Conservation (phyloP, 2,113 vertebrate genomes). For the Toxostoma redivivum region DNA sequence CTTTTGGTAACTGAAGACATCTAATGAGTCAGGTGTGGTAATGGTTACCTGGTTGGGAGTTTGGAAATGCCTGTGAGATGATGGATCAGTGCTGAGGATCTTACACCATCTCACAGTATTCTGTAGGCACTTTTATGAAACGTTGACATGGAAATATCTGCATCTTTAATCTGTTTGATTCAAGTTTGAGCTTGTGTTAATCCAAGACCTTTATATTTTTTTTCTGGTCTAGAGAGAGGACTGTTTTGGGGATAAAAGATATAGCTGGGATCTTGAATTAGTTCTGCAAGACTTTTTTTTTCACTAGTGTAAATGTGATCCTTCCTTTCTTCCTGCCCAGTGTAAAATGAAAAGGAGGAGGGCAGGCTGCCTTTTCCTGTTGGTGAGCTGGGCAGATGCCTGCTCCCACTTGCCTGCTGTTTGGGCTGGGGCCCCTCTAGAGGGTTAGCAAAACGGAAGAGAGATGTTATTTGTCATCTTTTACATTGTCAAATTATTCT, state of each 20-base stretch:
- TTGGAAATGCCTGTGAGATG: background rate
- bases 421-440: background rate
- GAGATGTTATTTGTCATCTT: slow-evolving; percentile 16
- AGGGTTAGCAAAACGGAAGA: background rate
- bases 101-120: background rate
- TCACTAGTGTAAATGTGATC: background rate
- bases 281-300: background rate
- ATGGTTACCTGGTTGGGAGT: background rate
- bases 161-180: background rate
- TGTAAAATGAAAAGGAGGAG: background rate
- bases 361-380: background rate
- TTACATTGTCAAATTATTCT: slow-evolving; percentile 17
- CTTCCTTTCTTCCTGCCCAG: background rate
- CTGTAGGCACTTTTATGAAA: background rate
- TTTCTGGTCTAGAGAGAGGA: background rate
- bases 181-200: background rate
- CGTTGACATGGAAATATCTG: background rate
- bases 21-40: background rate
- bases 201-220: background rate
- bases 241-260: background rate
- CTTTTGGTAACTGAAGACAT: background rate
- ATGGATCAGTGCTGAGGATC: background rate
- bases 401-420: background rate
- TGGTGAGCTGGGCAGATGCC: background rate
- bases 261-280: background rate